Conservation (phyloP, 92 coral and sea anemone genomes). For the Virgularia gustaviana region DNA sequence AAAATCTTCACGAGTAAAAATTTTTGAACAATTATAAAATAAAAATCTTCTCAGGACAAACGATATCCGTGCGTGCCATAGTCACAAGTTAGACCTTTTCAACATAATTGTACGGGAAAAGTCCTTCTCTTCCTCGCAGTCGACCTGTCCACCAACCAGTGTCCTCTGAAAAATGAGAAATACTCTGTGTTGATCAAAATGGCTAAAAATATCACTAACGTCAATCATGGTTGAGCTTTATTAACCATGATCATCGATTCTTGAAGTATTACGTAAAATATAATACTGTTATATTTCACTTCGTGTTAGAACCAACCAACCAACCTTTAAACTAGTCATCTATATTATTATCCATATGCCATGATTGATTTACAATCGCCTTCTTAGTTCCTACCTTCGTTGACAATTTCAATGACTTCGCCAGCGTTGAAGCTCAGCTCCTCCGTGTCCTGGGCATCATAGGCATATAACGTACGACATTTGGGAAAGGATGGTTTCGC, state of each 20-base stretch:
- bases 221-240: background rate
- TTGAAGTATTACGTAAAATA: too few species aligned
- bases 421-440: slow-evolving; percentile 90
- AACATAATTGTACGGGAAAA: slow-evolving; percentile 93
- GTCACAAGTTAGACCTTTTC: slow-evolving; percentile 74
- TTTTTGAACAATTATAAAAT: too few species aligned
- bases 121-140: slow-evolving; percentile 88
- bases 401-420: slow-evolving; percentile 76
- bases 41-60: too few species aligned
- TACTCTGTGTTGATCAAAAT: background rate
- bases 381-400: slow-evolving; percentile 72
- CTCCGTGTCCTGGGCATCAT: slow-evolving; percentile 92
- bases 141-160: slow-evolving; percentile 99
- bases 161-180: slow-evolving; percentile 61
- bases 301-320: too few species aligned
- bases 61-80: too few species aligned
- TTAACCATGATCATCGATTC: too few species aligned
- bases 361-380: too few species aligned
- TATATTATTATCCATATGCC: too few species aligned
- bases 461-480: slow-evolving; percentile 87
- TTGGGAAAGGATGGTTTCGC: slow-evolving; percentile 78
- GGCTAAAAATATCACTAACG: background rate
- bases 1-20: too few species aligned
- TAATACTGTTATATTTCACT: too few species aligned
- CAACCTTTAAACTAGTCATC: too few species aligned